Evolutionary conservation across 2,888 invertebrate genomes (phyloP), one percentile per base, ranked within the genome.

Genomic region (Dynastes hyllus): DNA sequence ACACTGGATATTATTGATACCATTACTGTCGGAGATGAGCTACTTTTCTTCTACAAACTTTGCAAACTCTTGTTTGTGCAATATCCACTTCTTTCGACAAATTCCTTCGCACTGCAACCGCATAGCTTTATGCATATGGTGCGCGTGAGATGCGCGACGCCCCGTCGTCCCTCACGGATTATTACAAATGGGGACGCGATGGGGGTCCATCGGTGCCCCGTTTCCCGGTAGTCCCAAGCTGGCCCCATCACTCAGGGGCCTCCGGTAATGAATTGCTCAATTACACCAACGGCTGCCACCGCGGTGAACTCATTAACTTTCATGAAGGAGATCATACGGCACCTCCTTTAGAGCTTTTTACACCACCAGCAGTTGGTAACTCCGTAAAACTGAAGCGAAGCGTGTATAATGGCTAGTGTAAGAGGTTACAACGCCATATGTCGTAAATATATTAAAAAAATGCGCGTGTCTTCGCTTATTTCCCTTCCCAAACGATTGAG

Each of bases 241-340:
- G 83, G 84, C 55, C 84, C 85, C 84, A 85, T 85, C 84, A 84
- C 83, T 84, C 84, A 82, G 80, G 82, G 82, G 82, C 81, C 81
- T 81, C 81, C 80, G 80, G 83, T 86, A 86, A 86, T 86, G 86
- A 86, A 86, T 86, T 85, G 84, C 86, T 86, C 85, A 86, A 86
- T 86, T 86, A 86, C 86, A 85, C 84, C 83, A 83, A 81, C 82
- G 85, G 84, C 83, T 84, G 85, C 86, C 85, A 86, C 85, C 85
- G 85, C 85, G 80, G 86, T 82, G 85, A 85, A 83, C 85, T 85
- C 85, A 86, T 86, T 86, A 86, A 84, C 84, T 84, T 84, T 85
- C 82, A 82, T 81, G 84, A 83, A 84, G 84, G 81, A 84, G 82
- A 85, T 84, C 84, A 83, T 83, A 83, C 81, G 80, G 81, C 78